Evolutionary conservation across 1,140 invertebrate genomes (phyloP), one percentile per base, ranked within the genome.

Genomic region (Drosophila sucinea): DNA sequence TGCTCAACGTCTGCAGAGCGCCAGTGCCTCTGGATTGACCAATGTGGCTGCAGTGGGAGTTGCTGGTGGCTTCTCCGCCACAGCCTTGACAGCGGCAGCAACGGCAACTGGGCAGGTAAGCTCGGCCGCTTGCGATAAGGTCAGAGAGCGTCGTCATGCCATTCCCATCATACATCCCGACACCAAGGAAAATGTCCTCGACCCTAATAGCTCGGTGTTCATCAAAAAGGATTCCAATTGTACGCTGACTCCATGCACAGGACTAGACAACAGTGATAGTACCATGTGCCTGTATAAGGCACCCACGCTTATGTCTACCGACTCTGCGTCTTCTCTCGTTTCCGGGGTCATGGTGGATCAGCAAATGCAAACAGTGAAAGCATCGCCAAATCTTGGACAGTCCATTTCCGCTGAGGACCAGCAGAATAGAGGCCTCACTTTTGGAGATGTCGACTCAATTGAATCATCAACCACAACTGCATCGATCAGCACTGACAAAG

Each of bases 121-220:
- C 1, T 3, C 32, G 62, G 33, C 41, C 25, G 47, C 33, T 4
- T 25, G n/a, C 17, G 83, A 86, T 4, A 87, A 78, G 40, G 38
- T 62, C 2, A 77, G 79, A 32, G 67, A 71, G 40, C 90, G 90
- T 4, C 68, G 44, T 11, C 77, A 91, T 38, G 90, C 90, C 30
- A 87, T 91, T 71, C 90, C 90, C 10, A 91, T 91, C 5, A 91
- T 91, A 60, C 69, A 91, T 69, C 90, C 90, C 23, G 78, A 79
- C 29, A 91, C 90, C 17, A 69, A 78, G n/a, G 84, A 91, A 65
- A 71, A 86, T 63, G 72, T 91, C 4, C 11, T 90, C 17, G 79
- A 91, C 44, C 63, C 80, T 11, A 87, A 58, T 3, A 87, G 81
- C 17, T 79, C 84, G 38, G 77, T 81, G 17, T 84, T 83, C 30